Conservation (phyloP, 2,113 vertebrate species). For the Toxostoma redivivum region DNA sequence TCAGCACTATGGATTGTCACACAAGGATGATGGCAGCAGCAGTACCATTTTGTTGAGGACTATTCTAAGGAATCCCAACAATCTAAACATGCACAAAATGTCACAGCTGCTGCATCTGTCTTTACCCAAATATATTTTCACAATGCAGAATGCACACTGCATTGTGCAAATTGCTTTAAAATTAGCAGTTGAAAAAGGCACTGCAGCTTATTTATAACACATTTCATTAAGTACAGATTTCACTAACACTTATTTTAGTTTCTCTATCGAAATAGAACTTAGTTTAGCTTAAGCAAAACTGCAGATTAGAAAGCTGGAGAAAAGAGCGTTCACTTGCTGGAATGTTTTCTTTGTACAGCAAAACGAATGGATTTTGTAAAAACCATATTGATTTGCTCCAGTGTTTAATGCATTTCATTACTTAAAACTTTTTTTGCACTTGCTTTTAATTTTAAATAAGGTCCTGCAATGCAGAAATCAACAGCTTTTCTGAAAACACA, state of each 20-base stretch:
- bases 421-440: not conserved
- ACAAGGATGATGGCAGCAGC: not conserved
- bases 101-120: slow-evolving; percentile 55
- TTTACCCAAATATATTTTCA: slow-evolving; percentile 19
- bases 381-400: not conserved
- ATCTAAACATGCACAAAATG: slow-evolving; percentile 16
- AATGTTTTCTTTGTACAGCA: not conserved
- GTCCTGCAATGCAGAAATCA: not conserved
- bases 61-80: slow-evolving; percentile 9
- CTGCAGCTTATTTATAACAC: not conserved
- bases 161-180: not conserved
- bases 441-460: not conserved
- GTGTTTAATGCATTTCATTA: not conserved
- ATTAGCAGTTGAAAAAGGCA: not conserved
- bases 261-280: not conserved
- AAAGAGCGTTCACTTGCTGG: not conserved
- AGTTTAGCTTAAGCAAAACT: not conserved
- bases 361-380: not conserved
- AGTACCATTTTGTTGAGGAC: not conserved
- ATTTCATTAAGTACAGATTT: not conserved
- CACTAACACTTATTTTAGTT: not conserved
- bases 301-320: not conserved
- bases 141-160: not conserved
- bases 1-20: not conserved
- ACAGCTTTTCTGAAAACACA: not conserved